A percentile compares a stretch with the other conserved stretches of the same genome.
phyloP scores from a whole-genome alignment of 1,140 invertebrate genomes.

The Drosophila arawakana region DNA sequence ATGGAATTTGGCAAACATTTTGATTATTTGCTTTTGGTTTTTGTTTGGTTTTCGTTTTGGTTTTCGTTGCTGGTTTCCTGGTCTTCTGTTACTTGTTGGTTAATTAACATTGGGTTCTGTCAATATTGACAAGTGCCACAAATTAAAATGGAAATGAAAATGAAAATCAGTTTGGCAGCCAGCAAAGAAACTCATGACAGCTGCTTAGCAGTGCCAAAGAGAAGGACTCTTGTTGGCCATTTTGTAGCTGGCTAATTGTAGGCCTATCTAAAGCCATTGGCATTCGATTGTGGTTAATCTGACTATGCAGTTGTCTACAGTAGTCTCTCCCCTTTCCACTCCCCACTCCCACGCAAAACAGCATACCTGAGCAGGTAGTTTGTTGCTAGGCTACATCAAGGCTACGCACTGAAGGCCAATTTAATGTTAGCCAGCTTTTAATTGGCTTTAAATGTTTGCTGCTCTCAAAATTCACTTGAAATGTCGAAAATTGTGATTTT shows the following conservation, averaged over 20 bases:
- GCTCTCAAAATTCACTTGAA: not conserved
- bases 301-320: conserved; percentile 1
- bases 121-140: conserved; percentile 58
- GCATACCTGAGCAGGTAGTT: conserved; percentile 12
- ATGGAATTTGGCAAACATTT: conserved; percentile 14
- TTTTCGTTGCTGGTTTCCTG: not conserved
- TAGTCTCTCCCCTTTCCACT: too few species aligned
- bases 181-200: conserved; percentile 29
- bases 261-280: conserved; percentile 38
- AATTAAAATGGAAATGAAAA: conserved; percentile 47
- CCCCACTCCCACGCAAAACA: not conserved
- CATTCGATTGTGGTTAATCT: conserved; percentile 26
- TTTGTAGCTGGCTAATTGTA: conserved; percentile 40
- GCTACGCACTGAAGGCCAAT: conserved; percentile 2
- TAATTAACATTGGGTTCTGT: conserved; percentile 68
- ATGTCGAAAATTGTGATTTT: not conserved
- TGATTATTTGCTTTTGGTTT: conserved; percentile 12
- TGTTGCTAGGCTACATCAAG: conserved; percentile 27
- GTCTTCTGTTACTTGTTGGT: conserved; percentile 15
- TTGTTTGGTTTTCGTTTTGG: conserved; percentile 21
- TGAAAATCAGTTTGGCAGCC: conserved; percentile 30
- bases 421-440: conserved; percentile 4
- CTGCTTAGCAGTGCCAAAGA: conserved; percentile 20
- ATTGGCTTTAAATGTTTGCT: conserved; percentile 5
- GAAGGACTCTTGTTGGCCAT: conserved; percentile 2